These are phyloP conservation scores for Graphium colonna DNA, from an alignment of 2,888 invertebrate species.

Conservation along the genomic window DNA sequence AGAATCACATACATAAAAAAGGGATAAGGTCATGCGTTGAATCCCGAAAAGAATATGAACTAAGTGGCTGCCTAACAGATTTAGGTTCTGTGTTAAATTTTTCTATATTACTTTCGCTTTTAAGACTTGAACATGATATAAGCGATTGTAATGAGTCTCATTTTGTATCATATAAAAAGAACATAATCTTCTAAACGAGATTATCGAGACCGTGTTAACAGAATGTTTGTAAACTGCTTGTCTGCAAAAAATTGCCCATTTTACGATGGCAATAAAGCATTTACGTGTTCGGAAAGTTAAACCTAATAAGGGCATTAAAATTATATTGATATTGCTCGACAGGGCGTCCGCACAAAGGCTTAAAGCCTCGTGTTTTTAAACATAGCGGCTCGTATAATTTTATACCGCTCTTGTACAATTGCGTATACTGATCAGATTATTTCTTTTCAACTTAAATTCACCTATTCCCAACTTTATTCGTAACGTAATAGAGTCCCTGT, in stretches of 20 bases:
- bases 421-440: conserved; percentile 27
- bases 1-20: too few relatives aligned
- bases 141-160: too few relatives aligned
- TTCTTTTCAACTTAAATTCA: neutral
- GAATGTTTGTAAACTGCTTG: conserved; percentile 33
- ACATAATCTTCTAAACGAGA: conserved; percentile 10
- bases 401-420: conserved; percentile 51
- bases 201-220: conserved; percentile 23
- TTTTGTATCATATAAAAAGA: conserved; percentile 7
- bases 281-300: conserved; percentile 59
- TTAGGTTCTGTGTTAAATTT: too few relatives aligned
- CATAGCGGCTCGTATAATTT: conserved; percentile 63
- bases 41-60: too few relatives aligned
- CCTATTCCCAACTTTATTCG: conserved; percentile 33
- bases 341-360: conserved; percentile 55
- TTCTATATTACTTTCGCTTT: too few relatives aligned
- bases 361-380: conserved; percentile 65
- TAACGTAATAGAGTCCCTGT: neutral
- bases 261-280: conserved; percentile 53
- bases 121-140: too few relatives aligned
- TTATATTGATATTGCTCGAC: conserved; percentile 55
- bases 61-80: too few relatives aligned
- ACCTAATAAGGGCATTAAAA: conserved; percentile 67
- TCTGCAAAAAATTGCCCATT: conserved; percentile 44
- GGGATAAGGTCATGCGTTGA: too few relatives aligned